Percentiles rank a stretch among this genome's conserved stretches.
phyloP scores from a whole-genome alignment of 2,888 invertebrate genomes.

The Callinectes sapidus region DNA sequence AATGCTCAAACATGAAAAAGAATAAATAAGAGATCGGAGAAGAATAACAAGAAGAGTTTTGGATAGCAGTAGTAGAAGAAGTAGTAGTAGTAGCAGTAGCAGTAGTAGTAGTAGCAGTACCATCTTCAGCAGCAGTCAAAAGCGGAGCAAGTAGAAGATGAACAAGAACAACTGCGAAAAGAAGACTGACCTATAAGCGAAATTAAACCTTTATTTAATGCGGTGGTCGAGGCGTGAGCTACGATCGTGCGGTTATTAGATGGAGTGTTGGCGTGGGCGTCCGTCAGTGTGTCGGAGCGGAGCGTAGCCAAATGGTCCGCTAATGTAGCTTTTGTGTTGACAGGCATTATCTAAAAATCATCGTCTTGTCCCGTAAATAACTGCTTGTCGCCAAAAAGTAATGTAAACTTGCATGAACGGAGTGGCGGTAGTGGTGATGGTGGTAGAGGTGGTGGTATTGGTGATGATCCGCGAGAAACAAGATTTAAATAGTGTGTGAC shows the following conservation, averaged over 20 bases:
- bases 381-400: neutral
- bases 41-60: too few species aligned
- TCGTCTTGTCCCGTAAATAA: slow-evolving; percentile 13
- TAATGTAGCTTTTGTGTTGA: slow-evolving; percentile 21
- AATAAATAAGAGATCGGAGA: too few species aligned
- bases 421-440: neutral
- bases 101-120: neutral
- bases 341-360: slow-evolving; percentile 14
- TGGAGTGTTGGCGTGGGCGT: neutral
- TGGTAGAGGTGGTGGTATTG: neutral
- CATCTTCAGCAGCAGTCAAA: neutral
- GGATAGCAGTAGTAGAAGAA: neutral
- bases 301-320: neutral
- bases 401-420: neutral
- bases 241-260: neutral
- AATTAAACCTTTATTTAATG: neutral
- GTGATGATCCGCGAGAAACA: neutral
- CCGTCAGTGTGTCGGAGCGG: neutral
- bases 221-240: neutral
- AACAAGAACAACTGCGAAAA: neutral
- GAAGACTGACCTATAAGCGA: neutral
- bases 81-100: slow-evolving; percentile 6
- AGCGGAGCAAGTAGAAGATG: neutral
- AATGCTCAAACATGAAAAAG: too few species aligned
- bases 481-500: neutral